Evolutionary conservation across 2,113 vertebrate genomes (phyloP), one percentile per base, ranked within the genome.

Genomic region (Paradoxurus hermaphroditus): DNA sequence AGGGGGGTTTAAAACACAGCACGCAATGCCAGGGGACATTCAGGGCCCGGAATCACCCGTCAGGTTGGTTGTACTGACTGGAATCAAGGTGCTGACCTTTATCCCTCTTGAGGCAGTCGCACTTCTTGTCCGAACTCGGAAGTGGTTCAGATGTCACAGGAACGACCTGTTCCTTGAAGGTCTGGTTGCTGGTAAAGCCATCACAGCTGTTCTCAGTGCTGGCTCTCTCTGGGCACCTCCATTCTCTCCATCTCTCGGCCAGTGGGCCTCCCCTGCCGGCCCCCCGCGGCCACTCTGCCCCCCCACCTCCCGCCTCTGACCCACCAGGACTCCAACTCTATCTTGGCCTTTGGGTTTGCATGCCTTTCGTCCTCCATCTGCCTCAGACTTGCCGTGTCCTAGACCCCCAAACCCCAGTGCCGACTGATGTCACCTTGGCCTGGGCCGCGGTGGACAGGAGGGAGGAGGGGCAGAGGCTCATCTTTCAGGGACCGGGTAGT

Each of bases 241-340:
- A 12, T 62, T 63, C 65, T 29, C 11, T 59, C 18, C 31, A 10
- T 65, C 27, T 83, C 8, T 0, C 39, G 31, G 67, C 29, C 65
- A 3, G 1, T 14, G 7, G 23, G 27, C 62, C 36, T 19, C 51
- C 16, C 51, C 53, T 0, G 0, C 29, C 1, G 11, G 44, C 4
- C 9, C 49, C 14, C 16, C 36, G 3, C 1, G 44, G 9, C 36
- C 41, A 13, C 36, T 31, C 68, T 36, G 25, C 19, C 36, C 31
- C 70, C n/a, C 36, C 4, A 15, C 2, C 25, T 34, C 23, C 29
- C 59, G 27, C 19, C 34, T 49, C 31, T 18, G 14, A 6, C 13
- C 63, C 5, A 3, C 14, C 53, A 18, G 15, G 44, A 53, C 62
- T 39, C 12, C 2, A 5, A 44, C 21, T 27, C 25, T 79, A 11